Base-by-base conservation (phyloP, 2,888 invertebrate species). In the Coleophora deauratella region DNA sequence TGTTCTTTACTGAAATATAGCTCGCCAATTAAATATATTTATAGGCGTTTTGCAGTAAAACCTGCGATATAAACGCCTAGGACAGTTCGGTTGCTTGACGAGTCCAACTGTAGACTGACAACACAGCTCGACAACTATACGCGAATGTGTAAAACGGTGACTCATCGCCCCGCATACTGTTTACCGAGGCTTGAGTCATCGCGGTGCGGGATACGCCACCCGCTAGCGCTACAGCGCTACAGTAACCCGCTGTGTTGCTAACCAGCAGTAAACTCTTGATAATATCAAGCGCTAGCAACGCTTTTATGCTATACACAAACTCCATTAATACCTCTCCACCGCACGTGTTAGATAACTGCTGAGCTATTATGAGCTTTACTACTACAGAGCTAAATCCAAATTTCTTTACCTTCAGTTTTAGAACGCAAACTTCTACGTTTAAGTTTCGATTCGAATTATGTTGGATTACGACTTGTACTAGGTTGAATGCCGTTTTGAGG, bases 141-240 rank as follows among this genome's bases (percentile, higher is more conserved):
- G 84, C 85, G 82, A 85, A 84, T 85, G 85, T 85, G 85, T 85
- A 84, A 84, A 85, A 81, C 75, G 82, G 85, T 85, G 85, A 84
- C 82, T 85, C 85, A 85, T 84, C 85, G 85, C 77, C 84, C 84
- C 84, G 85, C 85, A 85, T 84, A 82, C 85, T 85, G 84, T 85
- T 85, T 85, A 84, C 82, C 74, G 79, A 84, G 76, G 84, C 84
- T 81, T 84, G 84, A 84, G 82, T 84, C 84, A 82, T 82, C 85
- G 78, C 69, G 52, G 48, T 50, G 69, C 66, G 54, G 61, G 67
- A 69, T 59, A 60, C 54, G 57, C 61, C 49, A 36, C n/a, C 61
- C 51, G 41, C 47, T 62, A 79, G 80, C 82, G 66, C 55, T 66
- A 56, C 57, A 82, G 80, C 84, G 84, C 82, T 78, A 53, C 54